Evolutionary conservation across 2,888 invertebrate species (phyloP).

Genomic region (Synergus laeviventris): DNA sequence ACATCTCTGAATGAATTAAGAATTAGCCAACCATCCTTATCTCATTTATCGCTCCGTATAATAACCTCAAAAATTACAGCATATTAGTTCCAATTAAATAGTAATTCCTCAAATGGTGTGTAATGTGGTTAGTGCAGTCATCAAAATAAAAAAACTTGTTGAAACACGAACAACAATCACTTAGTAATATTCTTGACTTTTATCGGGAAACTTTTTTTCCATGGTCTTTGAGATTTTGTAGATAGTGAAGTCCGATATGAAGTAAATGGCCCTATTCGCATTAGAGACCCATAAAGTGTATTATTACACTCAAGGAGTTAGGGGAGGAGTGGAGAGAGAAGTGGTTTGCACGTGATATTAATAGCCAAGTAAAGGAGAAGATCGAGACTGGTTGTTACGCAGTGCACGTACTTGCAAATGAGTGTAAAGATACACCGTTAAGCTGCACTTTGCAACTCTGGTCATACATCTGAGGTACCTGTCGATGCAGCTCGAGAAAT

Average conservation of each 20-base stretch:
- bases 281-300: slow-evolving; percentile 28
- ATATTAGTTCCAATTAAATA: neutral
- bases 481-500: neutral
- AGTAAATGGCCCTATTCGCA: slow-evolving; percentile 30
- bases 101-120: neutral
- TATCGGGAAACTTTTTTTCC: neutral
- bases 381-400: slow-evolving; percentile 31
- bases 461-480: slow-evolving; percentile 15
- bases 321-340: neutral
- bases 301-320: slow-evolving; percentile 1
- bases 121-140: neutral
- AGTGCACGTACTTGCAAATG: slow-evolving; percentile 35
- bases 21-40: too few species aligned
- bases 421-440: slow-evolving; percentile 29
- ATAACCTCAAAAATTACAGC: too few species aligned
- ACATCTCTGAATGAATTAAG: too few species aligned
- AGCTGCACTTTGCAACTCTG: slow-evolving; percentile 35
- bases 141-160: neutral
- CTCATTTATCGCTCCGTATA: too few species aligned
- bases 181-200: slow-evolving; percentile 4
- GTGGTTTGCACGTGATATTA: slow-evolving; percentile 32
- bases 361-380: slow-evolving; percentile 37
- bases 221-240: slow-evolving; percentile 20
- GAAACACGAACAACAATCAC: slow-evolving; percentile 11
- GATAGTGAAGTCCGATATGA: slow-evolving; percentile 4